A percentile compares a stretch with the other conserved stretches of the same genome.
phyloP scores from a whole-genome alignment of 2,888 invertebrate species.

The Drosophila sordidapex region DNA sequence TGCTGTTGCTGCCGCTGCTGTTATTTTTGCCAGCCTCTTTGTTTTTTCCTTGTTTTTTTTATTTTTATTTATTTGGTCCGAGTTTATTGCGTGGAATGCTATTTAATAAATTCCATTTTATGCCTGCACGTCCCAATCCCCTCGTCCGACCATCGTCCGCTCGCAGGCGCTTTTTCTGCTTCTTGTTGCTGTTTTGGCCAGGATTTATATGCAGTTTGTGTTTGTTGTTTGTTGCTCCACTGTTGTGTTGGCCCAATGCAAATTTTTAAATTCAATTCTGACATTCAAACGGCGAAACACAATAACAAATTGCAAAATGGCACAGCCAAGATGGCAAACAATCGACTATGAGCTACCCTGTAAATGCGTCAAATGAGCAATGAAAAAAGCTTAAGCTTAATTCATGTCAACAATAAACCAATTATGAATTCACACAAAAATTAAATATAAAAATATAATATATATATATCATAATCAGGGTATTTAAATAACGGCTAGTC shows the following conservation, averaged over 20 bases:
- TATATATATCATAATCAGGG: background rate
- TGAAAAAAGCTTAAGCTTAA: rapidly evolving
- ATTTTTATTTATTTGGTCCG: constrained; percentile 47
- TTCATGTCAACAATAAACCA: background rate
- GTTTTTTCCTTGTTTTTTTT: constrained; percentile 38
- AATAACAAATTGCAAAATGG: constrained; percentile 47
- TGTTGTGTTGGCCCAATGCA: constrained; percentile 65
- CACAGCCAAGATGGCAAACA: constrained; percentile 25
- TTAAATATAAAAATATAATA: too few relatives aligned
- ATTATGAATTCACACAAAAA: background rate
- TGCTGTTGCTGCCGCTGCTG: constrained; percentile 12
- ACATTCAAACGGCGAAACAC: constrained; percentile 52
- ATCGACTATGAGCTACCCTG: constrained; percentile 17
- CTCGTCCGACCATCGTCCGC: background rate
- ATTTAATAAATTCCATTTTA: constrained; percentile 79
- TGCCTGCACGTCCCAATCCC: background rate
- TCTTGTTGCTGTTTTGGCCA: constrained; percentile 20
- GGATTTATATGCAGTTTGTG: constrained; percentile 66
- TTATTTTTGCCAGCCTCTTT: constrained; percentile 44
- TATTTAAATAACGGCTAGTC: background rate
- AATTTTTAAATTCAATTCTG: constrained; percentile 75
- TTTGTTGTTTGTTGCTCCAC: constrained; percentile 41
- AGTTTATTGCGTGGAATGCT: constrained; percentile 78
- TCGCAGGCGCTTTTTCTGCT: constrained; percentile 12
- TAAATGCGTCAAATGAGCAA: background rate